Evolutionary conservation across 2,797 vertebrate species (phyloP).

Genomic region (Chromis chromis): DNA sequence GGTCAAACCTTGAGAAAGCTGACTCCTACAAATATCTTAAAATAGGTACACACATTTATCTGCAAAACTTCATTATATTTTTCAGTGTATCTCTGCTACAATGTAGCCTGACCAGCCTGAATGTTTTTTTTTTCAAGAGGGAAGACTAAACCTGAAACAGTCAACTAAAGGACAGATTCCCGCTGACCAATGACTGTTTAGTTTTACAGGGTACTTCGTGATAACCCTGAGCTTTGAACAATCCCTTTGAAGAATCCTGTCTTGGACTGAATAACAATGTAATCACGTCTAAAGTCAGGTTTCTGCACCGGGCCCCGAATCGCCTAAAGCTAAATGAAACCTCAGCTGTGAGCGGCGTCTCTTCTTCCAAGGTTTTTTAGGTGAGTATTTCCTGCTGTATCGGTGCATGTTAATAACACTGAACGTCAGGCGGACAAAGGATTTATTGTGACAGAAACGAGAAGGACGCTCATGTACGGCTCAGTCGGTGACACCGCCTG

Average conservation of each 20-base stretch:
- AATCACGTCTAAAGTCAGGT: no score
- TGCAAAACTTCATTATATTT: no score
- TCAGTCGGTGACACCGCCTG: constrained; percentile 18
- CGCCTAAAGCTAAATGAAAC: neutral
- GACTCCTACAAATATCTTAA: no score
- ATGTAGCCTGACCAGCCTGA: no score
- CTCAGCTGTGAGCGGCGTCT: neutral
- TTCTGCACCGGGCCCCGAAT: neutral
- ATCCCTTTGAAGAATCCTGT: constrained; percentile 25
- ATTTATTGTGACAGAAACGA: constrained; percentile 32
- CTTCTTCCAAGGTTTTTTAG: constrained; percentile 12
- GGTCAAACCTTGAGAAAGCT: no score
- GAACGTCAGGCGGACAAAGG: neutral
- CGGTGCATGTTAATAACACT: constrained; percentile 19
- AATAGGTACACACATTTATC: no score
- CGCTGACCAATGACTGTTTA: constrained; percentile 10
- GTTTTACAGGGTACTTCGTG: neutral
- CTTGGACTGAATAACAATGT: constrained; percentile 19
- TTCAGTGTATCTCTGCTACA: no score
- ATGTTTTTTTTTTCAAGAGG: no score
- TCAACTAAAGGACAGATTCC: neutral
- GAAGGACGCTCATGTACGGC: constrained; percentile 21
- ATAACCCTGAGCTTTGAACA: constrained; percentile 13
- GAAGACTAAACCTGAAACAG: neutral
- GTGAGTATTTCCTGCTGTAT: constrained; percentile 13